These are phyloP conservation scores for Eilema griseolum DNA, from an alignment of 2,888 invertebrate genomes.

Conservation along the genomic window DNA sequence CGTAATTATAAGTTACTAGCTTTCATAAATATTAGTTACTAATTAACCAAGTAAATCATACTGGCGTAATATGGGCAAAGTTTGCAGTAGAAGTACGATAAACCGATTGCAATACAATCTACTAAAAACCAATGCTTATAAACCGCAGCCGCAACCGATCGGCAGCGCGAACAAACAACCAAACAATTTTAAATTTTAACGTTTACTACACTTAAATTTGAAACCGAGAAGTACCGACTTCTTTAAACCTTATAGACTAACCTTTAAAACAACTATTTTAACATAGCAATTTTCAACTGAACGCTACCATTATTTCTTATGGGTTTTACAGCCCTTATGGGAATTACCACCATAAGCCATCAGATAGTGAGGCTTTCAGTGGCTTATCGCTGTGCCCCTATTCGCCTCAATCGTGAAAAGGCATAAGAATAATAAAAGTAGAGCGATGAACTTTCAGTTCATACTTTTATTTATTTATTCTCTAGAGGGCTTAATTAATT, in stretches of 20 bases:
- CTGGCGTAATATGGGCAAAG: too few species aligned
- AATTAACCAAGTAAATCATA: too few species aligned
- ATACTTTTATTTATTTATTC: neutral
- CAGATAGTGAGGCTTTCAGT: slow-evolving; percentile 6
- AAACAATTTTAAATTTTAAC: too few species aligned
- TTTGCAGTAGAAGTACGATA: too few species aligned
- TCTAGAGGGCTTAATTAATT: neutral
- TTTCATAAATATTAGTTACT: too few species aligned
- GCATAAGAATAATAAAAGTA: neutral
- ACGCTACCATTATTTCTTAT: neutral
- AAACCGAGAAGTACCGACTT: neutral
- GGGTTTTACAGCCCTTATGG: slow-evolving; percentile 12
- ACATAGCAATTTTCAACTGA: neutral
- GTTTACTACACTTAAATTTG: too few species aligned
- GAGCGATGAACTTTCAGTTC: neutral
- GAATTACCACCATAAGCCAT: slow-evolving; percentile 2
- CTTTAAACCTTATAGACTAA: neutral
- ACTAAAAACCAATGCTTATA: too few species aligned
- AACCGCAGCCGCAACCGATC: too few species aligned
- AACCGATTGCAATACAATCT: too few species aligned
- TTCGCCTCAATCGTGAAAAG: neutral
- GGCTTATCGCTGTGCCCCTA: slow-evolving; percentile 9
- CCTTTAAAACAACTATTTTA: neutral
- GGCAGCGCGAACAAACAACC: too few species aligned
- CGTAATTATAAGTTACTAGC: too few species aligned